phyloP scores from a whole-genome alignment of 2,797 vertebrate genomes.

The Gobionotothen gibberifrons region DNA sequence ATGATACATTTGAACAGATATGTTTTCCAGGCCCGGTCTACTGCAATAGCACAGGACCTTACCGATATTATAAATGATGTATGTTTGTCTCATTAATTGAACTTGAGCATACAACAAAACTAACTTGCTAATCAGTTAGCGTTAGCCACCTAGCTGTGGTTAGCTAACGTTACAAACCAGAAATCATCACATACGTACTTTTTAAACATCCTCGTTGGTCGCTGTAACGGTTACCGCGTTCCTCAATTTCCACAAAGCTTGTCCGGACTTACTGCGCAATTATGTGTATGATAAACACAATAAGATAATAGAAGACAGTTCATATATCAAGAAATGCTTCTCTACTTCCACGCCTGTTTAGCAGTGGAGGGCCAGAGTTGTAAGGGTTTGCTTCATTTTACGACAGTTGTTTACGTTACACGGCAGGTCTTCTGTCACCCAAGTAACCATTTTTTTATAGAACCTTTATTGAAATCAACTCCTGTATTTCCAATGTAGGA shows the following conservation, averaged over 20 bases:
- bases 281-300: neutral
- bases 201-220: conserved; percentile 85
- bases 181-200: conserved; percentile 77
- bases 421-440: conserved; percentile 24
- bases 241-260: conserved; percentile 20
- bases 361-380: conserved; percentile 32
- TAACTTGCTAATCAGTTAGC: conserved; percentile 45
- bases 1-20: no score
- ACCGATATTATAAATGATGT: accelerated
- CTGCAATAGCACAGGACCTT: neutral
- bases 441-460: no score
- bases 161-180: conserved; percentile 36
- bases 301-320: conserved; percentile 9
- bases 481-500: no score
- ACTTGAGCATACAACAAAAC: neutral
- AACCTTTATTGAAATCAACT: no score
- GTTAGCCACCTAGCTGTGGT: conserved; percentile 44
- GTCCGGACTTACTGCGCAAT: neutral
- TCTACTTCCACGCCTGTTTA: conserved; percentile 61
- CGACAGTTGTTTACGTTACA: conserved; percentile 43
- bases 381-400: conserved; percentile 44
- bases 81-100: neutral
- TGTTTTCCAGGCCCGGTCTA: neutral
- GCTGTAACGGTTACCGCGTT: conserved; percentile 25
- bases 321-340: conserved; percentile 31